phyloP scores from a whole-genome alignment of 2,113 vertebrate genomes.

The Ictalurus punctatus region DNA sequence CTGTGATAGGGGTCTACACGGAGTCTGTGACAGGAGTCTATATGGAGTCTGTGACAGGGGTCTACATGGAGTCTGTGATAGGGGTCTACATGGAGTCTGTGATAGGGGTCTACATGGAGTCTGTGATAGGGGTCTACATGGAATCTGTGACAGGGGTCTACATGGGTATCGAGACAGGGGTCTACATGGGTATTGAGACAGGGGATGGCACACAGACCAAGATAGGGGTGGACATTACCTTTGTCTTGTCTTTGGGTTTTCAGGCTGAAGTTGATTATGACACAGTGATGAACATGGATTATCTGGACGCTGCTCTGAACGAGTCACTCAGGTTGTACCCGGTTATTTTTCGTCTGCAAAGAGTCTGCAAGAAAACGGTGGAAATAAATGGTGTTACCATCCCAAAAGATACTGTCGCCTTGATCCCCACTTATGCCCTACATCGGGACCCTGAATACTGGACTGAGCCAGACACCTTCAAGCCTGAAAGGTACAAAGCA shows the following conservation, averaged over 20 bases:
- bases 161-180: background rate
- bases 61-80: background rate
- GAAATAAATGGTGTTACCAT: constrained; percentile 70
- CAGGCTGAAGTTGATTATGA: constrained; percentile 70
- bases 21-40: background rate
- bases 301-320: constrained; percentile 80
- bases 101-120: background rate
- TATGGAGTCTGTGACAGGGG: too few relatives aligned
- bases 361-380: constrained; percentile 75
- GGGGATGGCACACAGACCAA: background rate
- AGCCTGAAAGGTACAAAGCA: constrained; percentile 49
- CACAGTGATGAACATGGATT: constrained; percentile 76
- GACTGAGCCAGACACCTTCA: constrained; percentile 51
- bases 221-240: background rate
- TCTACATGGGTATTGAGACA: background rate
- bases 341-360: constrained; percentile 56
- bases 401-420: constrained; percentile 59
- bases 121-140: background rate
- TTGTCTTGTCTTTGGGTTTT: background rate
- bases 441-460: constrained; percentile 65
- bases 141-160: background rate
- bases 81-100: background rate
- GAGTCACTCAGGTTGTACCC: constrained; percentile 76
- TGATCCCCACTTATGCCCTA: constrained; percentile 60
- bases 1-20: too few relatives aligned